These are phyloP conservation scores for Prolemur simus DNA, from an alignment of 2,113 vertebrate species.

Conservation along the genomic window DNA sequence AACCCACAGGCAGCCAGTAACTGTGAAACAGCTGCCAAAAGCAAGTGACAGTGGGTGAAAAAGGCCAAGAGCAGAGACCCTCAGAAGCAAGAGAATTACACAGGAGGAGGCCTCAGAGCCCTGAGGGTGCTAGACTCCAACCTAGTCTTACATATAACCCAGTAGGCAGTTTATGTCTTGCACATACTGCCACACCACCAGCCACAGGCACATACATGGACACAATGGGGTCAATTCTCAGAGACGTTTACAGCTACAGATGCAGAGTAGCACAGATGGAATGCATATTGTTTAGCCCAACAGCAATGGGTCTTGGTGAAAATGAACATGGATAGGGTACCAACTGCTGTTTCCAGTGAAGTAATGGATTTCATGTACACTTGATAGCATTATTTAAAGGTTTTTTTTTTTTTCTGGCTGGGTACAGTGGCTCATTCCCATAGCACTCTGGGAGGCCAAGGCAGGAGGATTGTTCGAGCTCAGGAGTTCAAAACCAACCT, in stretches of 20 bases:
- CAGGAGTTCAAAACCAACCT: too few relatives aligned
- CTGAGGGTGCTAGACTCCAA: neutral
- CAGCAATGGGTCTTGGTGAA: neutral
- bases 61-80: neutral
- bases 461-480: too few relatives aligned
- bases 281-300: neutral
- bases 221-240: neutral
- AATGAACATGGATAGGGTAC: neutral
- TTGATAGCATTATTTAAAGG: neutral
- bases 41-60: neutral
- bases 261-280: neutral
- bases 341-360: neutral
- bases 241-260: neutral
- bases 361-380: neutral
- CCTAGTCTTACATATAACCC: neutral
- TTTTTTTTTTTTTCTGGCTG: neutral
- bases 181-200: neutral
- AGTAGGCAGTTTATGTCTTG: neutral
- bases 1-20: neutral
- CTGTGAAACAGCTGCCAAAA: conserved; percentile 5
- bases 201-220: neutral
- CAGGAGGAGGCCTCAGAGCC: neutral
- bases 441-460: too few relatives aligned
- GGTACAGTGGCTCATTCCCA: too few relatives aligned
- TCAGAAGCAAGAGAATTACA: neutral